phyloP scores from a whole-genome alignment of 2,797 vertebrate genomes.

The Delichon dasypus region DNA sequence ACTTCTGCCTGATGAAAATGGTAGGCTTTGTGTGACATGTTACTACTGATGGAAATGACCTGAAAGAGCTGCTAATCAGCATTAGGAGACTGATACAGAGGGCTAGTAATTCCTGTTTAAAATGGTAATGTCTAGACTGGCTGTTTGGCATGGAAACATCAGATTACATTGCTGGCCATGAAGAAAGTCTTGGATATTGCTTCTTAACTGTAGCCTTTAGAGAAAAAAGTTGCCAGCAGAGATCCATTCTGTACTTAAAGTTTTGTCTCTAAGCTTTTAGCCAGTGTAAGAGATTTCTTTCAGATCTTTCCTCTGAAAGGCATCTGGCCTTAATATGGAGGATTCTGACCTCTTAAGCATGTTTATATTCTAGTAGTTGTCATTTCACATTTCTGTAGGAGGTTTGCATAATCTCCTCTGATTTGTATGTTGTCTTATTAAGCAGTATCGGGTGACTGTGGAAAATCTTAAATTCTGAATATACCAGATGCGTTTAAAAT shows the following conservation, averaged over 20 bases:
- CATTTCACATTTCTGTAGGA: background rate
- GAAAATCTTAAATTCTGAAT: slow-evolving; percentile 79
- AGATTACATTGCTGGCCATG: background rate
- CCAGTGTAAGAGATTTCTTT: background rate
- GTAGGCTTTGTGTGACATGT: background rate
- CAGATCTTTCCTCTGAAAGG: background rate
- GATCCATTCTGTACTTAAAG: background rate
- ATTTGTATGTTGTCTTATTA: background rate
- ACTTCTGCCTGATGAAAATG: background rate
- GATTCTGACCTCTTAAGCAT: background rate
- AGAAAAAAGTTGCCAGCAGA: background rate
- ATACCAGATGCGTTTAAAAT: slow-evolving; percentile 78
- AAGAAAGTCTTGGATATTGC: background rate
- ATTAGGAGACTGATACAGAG: background rate
- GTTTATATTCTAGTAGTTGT: background rate
- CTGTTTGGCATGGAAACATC: background rate
- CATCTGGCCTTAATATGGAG: background rate
- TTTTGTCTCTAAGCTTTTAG: background rate
- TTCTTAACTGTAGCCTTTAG: background rate
- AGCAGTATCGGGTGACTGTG: slow-evolving; percentile 78
- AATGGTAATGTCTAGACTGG: background rate
- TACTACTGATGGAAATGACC: background rate
- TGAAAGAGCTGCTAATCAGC: background rate
- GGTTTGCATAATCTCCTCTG: background rate
- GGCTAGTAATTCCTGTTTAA: background rate